phyloP scores from a whole-genome alignment of 1,140 invertebrate species.

The Trinorchestia longiramus region DNA sequence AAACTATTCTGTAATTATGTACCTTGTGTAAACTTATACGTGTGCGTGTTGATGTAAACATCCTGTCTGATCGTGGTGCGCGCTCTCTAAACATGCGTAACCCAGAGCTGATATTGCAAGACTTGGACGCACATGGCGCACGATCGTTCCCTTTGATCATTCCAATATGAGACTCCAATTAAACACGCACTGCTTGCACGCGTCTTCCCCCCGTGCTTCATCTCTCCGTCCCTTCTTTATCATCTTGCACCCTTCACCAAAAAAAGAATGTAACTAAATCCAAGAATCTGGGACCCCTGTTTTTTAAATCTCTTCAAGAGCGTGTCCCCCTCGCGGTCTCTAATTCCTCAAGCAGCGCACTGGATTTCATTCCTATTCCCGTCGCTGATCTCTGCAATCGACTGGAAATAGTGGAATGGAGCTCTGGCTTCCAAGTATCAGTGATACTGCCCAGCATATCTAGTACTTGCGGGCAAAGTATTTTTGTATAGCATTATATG shows the following conservation, averaged over 20 bases:
- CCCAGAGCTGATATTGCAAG: not conserved
- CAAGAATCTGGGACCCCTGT: constrained; percentile 5
- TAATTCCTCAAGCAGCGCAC: not conserved
- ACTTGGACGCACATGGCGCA: too few species aligned
- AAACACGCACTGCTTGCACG: not conserved
- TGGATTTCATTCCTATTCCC: not conserved
- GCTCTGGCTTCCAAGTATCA: not conserved
- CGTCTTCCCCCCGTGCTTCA: constrained; percentile 7
- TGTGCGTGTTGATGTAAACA: not conserved
- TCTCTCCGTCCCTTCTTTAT: not conserved
- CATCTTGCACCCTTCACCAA: not conserved
- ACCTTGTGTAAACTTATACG: too few species aligned
- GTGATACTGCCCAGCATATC: not conserved
- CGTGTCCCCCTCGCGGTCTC: constrained; percentile 17
- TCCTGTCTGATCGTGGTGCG: not conserved
- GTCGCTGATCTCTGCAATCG: constrained; percentile 8
- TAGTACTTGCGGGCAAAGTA: not conserved
- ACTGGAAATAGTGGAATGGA: not conserved
- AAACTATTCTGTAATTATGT: too few species aligned
- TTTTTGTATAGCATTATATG: not conserved
- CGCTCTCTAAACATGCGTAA: not conserved
- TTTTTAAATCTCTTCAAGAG: not conserved
- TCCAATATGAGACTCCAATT: constrained; percentile 22
- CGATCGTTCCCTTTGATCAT: not conserved
- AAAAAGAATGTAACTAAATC: constrained; percentile 37